phyloP scores from a whole-genome alignment of 2,797 vertebrate species.

The Diceros bicornis region DNA sequence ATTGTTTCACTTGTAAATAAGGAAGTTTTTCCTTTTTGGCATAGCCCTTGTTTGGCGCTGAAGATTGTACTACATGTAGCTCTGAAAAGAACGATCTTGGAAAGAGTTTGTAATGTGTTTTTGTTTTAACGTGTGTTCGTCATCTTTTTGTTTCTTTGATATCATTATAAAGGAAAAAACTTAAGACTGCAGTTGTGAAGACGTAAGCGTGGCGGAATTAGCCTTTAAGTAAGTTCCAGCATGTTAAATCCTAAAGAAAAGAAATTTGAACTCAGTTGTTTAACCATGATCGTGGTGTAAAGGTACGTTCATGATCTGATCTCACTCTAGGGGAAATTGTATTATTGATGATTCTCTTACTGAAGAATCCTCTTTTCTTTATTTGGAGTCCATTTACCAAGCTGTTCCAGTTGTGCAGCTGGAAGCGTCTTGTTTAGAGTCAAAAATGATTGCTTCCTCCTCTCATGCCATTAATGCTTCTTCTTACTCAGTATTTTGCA shows the following conservation, averaged over 20 bases:
- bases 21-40: constrained; percentile 3
- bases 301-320: background rate
- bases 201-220: background rate
- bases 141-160: constrained; percentile 30
- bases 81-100: constrained; percentile 5
- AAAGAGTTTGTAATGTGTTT: background rate
- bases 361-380: background rate
- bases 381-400: background rate
- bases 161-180: background rate
- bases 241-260: background rate
- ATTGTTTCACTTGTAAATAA: constrained; percentile 37
- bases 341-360: background rate
- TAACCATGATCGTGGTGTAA: background rate
- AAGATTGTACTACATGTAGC: background rate
- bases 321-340: background rate
- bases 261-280: background rate
- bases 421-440: background rate
- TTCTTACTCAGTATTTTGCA: background rate
- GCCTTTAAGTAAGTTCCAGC: background rate
- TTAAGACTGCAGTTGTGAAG: background rate
- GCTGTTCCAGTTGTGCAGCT: background rate
- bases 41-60: background rate
- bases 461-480: background rate
- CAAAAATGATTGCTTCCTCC: background rate
- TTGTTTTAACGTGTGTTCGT: background rate